These are phyloP conservation scores for Amazona finschi DNA, from an alignment of 2,797 vertebrate species.

Conservation along the genomic window DNA sequence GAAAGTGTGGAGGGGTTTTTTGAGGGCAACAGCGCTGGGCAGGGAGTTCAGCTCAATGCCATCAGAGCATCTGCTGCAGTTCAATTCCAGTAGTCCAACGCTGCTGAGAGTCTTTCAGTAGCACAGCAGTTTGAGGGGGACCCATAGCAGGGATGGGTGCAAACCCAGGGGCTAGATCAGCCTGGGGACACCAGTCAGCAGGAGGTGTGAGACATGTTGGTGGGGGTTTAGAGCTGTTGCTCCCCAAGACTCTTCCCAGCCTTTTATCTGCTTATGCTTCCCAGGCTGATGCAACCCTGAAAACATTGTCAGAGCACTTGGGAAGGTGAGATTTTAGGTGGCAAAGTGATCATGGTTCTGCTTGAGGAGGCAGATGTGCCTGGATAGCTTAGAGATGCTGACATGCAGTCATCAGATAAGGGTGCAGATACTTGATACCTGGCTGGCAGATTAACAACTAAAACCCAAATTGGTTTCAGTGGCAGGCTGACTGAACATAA, in stretches of 20 bases:
- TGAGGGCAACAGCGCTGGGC: not conserved
- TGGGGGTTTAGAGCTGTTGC: not conserved
- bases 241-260: not conserved
- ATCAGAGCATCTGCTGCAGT: not conserved
- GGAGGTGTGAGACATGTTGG: not conserved
- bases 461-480: not conserved
- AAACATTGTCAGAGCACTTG: fast-evolving
- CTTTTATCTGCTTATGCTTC: not conserved
- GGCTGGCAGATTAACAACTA: not conserved
- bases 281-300: not conserved
- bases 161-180: not conserved
- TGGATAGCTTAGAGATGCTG: not conserved
- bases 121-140: not conserved
- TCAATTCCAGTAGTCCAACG: not conserved
- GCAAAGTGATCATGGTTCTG: fast-evolving
- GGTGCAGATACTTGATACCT: not conserved
- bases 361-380: not conserved
- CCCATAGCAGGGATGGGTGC: not conserved
- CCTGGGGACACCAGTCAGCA: not conserved
- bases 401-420: not conserved
- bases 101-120: not conserved
- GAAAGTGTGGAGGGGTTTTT: fast-evolving
- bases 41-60: not conserved
- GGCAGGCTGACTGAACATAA: not conserved
- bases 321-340: not conserved